Evolutionary conservation across 2,888 invertebrate species (phyloP), one percentile per base, ranked within the genome.

Genomic region (Cantharis rustica): DNA sequence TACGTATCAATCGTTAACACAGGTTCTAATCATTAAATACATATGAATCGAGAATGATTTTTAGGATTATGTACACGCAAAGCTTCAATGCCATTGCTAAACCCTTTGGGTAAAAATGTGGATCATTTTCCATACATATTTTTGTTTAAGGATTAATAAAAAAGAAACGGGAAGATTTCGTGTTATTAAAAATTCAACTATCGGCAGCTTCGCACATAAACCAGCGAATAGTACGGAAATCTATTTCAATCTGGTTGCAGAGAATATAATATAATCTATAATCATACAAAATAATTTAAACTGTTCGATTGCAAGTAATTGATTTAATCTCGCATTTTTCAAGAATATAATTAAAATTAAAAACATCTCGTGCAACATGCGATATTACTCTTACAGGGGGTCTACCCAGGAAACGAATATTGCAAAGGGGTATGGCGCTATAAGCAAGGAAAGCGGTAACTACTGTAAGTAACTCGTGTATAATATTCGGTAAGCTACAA

Each of bases 1-100:
- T 70, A 69, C 69, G 47, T 69, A 72, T 72, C 72, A 72, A 76
- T 69, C 69, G 69, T 64, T 47, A 47, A 70, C 63, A 72, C 69
- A 64, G 69, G 62, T 69, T 76, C 72, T 76, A 72, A 75, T 73
- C 72, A 61, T 69, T 76, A 72, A 76, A 76, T 76, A 76, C 76
- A 76, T 69, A 76, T 72, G 61, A 16, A 69, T n/a, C 16, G 17
- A 61, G 69, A 72, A 70, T 68, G 69, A 72, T 16, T 69, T 64
- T 72, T 75, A 27, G 69, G 69, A 69, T 75, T 72, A 72, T 73
- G 16, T 61, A 66, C 72, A 76, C 66, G 72, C 70, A 72, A 76
- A 73, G 47, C 47, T 47, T n/a, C 72, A 73, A 27, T 16, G 72
- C 64, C 72, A 76, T 70, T 73, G 72, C 70, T 76, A 76, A 72